Base-by-base conservation (phyloP, 2,888 invertebrate genomes). In the Mamestra brassicae region DNA sequence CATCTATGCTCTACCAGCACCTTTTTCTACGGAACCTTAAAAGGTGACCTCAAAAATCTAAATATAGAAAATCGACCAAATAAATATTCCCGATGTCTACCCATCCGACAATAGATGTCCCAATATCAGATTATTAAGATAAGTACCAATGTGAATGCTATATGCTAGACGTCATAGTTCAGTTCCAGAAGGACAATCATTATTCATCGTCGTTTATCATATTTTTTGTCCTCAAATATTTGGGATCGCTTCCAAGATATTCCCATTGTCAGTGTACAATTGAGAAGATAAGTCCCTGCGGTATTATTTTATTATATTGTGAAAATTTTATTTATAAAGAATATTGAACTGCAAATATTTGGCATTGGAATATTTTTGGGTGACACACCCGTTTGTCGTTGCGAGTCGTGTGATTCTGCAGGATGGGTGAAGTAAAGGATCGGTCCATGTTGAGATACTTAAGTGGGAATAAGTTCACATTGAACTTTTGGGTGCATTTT, bases 141-240 rank as follows among this genome's bases (percentile, higher is more conserved):
- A 81, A 85, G 76, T 81, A 69, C 85, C 70, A 45, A 70, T 60
- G 52, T 67, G 74, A 81, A 81, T 78, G 63, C 73, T 73, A 74
- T 85, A 82, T 76, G 78, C 70, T 66, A 83, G 71, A 71, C 80
- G 64, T 68, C 81, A 67, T 67, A 73, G 70, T 71, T 63, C 67
- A 62, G 58, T 70, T 68, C 64, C 71, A 78, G 77, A 76, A 74
- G 76, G 67, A 83, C 72, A 57, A 80, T 85, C 85, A 80, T 87
- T 87, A 85, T 85, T 85, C 82, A 81, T 75, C 68, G 76, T 75
- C 83, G 83, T 89, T 87, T 83, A 81, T 89, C 87, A 87, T 86
- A 80, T 86, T 87, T 87, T 89, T 89, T 88, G 85, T 85, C 81
- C 80, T 71, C 81, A 85, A 86, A 85, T 86, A 86, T 86, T 85